Evolutionary conservation across 2,113 vertebrate species (phyloP).

Genomic region (Microcebus jonahi): DNA sequence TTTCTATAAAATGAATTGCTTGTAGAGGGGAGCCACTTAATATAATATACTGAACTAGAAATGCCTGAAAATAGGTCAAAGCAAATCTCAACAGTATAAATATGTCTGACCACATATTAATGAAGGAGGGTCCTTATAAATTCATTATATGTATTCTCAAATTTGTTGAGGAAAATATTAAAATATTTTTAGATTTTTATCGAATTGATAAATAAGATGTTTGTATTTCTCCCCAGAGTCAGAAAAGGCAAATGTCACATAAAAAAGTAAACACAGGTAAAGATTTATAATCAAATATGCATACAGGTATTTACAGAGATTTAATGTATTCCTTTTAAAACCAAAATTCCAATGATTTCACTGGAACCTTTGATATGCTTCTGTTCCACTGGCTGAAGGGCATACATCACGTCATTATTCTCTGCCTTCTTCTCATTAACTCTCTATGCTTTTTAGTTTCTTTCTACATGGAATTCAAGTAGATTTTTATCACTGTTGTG

Average conservation of each 20-base stretch:
- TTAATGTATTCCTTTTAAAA: constrained; percentile 71
- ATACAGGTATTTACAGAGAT: constrained; percentile 69
- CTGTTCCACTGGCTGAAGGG: neutral
- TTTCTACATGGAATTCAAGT: neutral
- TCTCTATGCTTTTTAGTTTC: neutral
- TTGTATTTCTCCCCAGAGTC: constrained; percentile 60
- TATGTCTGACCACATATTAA: neutral
- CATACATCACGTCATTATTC: neutral
- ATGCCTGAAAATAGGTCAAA: neutral
- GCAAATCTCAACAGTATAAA: neutral
- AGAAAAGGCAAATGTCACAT: constrained; percentile 74
- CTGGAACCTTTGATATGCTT: neutral
- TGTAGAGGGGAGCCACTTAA: neutral
- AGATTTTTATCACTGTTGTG: neutral
- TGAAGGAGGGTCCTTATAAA: neutral
- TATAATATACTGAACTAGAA: neutral
- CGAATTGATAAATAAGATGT: constrained; percentile 74
- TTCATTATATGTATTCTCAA: neutral
- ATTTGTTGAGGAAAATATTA: constrained; percentile 64
- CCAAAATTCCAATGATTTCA: constrained; percentile 35
- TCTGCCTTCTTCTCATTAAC: neutral
- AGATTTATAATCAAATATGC: constrained; percentile 60
- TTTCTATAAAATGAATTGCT: constrained; percentile 34
- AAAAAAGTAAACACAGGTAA: constrained; percentile 69
- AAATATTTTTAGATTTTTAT: constrained; percentile 79